A percentile compares a stretch with the other conserved stretches of the same genome.
Evolutionary conservation across 1,140 invertebrate genomes (phyloP).

Genomic region (Macrotrachela quadricornifera): DNA sequence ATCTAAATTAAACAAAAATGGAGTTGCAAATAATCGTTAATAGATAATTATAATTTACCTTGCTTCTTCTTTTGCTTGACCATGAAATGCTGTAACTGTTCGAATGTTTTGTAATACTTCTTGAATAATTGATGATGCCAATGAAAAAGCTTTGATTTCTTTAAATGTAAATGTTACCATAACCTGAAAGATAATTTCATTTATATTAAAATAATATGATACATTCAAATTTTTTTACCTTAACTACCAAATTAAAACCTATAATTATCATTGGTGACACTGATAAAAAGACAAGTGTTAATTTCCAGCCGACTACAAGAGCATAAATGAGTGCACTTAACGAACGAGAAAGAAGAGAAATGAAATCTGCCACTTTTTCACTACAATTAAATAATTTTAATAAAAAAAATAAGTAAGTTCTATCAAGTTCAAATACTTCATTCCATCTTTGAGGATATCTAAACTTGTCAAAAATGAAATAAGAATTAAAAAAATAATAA

Average conservation of each 20-base stretch:
- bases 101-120: constrained; percentile 25
- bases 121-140: constrained; percentile 26
- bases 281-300: constrained; percentile 23
- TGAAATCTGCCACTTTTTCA: neutral
- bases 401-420: too few relatives aligned
- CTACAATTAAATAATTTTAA: neutral
- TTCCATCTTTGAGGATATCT: too few relatives aligned
- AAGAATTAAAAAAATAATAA: too few relatives aligned
- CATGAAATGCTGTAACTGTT: constrained; percentile 25
- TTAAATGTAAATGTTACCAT: constrained; percentile 9
- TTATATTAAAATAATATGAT: too few relatives aligned
- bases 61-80: too few relatives aligned
- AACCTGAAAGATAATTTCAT: too few relatives aligned
- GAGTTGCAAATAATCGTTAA: too few relatives aligned
- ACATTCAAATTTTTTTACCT: neutral
- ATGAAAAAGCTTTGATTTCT: constrained; percentile 23
- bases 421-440: too few relatives aligned
- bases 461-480: too few relatives aligned
- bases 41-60: too few relatives aligned
- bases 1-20: too few relatives aligned
- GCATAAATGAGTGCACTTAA: constrained; percentile 11
- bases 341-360: neutral
- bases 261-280: constrained; percentile 17
- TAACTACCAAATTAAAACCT: neutral
- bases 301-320: constrained; percentile 25